Conservation (phyloP, 2,797 vertebrate genomes). For the Xenopus petersii region DNA sequence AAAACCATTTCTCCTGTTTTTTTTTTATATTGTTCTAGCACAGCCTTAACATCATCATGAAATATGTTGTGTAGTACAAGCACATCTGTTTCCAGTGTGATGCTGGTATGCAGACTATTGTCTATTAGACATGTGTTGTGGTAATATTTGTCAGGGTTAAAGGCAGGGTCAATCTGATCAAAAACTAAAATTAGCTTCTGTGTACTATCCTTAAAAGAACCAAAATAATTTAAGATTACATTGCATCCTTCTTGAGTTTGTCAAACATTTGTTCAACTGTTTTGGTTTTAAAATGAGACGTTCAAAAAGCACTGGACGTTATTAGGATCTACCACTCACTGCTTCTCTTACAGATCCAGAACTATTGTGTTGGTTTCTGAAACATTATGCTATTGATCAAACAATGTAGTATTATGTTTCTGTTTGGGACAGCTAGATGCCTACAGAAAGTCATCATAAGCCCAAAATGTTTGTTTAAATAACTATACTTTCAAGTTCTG, state of each 20-base stretch:
- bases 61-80: conserved; percentile 23
- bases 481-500: too few relatives aligned
- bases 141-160: conserved; percentile 81
- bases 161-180: conserved; percentile 82
- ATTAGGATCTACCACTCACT: too few relatives aligned
- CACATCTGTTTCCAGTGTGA: conserved; percentile 79
- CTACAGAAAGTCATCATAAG: too few relatives aligned
- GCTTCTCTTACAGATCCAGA: too few relatives aligned
- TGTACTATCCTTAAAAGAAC: conserved; percentile 74
- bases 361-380: too few relatives aligned
- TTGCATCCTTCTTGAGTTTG: conserved; percentile 67
- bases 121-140: conserved; percentile 79
- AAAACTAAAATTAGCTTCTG: conserved; percentile 83
- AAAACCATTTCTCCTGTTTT: not conserved
- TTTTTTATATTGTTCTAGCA: conserved; percentile 6
- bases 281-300: not conserved
- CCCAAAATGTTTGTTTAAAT: too few relatives aligned
- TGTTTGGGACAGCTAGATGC: too few relatives aligned
- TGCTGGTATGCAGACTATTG: conserved; percentile 81
- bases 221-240: conserved; percentile 69
- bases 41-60: conserved; percentile 6
- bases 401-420: too few relatives aligned
- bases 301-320: not conserved
- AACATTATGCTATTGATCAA: too few relatives aligned
- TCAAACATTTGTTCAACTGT: conserved; percentile 58